phyloP scores from a whole-genome alignment of 2,888 invertebrate species.

The Nomada hirtipes region DNA sequence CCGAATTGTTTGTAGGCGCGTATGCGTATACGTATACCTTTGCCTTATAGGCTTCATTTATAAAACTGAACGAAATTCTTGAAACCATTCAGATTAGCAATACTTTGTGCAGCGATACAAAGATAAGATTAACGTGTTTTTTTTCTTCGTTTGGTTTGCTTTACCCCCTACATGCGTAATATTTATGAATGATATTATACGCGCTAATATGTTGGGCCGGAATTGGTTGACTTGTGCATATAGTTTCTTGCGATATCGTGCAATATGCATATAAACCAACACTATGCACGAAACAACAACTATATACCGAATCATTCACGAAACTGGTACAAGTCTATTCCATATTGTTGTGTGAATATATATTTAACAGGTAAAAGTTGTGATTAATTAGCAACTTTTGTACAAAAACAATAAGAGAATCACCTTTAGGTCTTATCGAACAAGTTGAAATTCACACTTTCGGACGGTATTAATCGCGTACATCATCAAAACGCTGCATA shows the following conservation, averaged over 20 bases:
- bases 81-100: neutral
- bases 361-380: neutral
- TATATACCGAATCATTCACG: neutral
- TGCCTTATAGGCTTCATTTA: neutral
- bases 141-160: neutral
- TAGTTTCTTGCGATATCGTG: conserved; percentile 8
- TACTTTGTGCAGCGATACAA: neutral
- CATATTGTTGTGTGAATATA: neutral
- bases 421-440: conserved; percentile 17
- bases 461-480: neutral
- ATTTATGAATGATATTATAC: conserved; percentile 3
- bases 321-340: conserved; percentile 7
- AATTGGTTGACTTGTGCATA: conserved; percentile 1
- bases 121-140: conserved; percentile 4
- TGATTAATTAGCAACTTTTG: neutral
- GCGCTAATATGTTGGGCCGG: neutral
- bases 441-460: conserved; percentile 13
- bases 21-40: neutral
- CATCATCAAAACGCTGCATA: no score
- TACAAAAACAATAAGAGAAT: conserved; percentile 66
- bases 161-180: neutral
- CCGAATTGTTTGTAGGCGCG: neutral
- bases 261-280: neutral
- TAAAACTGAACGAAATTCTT: neutral
- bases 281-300: neutral